These are phyloP conservation scores for Philopedon plagiatum DNA, from an alignment of 2,888 invertebrate species.

Conservation along the genomic window DNA sequence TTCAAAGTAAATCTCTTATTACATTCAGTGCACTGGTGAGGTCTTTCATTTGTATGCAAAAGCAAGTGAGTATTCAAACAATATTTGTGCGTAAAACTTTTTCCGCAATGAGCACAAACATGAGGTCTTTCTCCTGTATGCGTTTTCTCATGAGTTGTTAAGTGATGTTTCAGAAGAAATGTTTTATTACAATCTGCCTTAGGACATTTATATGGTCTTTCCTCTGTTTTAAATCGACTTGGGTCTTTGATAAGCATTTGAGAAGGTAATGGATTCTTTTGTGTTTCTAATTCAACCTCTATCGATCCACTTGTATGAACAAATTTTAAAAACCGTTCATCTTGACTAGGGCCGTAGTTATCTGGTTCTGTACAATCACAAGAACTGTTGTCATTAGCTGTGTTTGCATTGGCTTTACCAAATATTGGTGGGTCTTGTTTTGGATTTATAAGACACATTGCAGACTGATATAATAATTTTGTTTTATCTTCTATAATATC, in stretches of 20 bases:
- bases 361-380: conserved; percentile 34
- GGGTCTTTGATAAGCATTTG: conserved; percentile 35
- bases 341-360: conserved; percentile 8
- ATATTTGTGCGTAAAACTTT: conserved; percentile 86
- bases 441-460: conserved; percentile 44
- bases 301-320: conserved; percentile 31
- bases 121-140: conserved; percentile 87
- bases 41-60: conserved; percentile 85
- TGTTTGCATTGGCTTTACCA: conserved; percentile 1
- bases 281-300: conserved; percentile 34
- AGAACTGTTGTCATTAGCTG: background rate
- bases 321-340: conserved; percentile 40
- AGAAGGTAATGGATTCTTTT: conserved; percentile 32
- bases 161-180: conserved; percentile 86
- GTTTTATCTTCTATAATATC: conserved; percentile 29
- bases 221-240: conserved; percentile 44
- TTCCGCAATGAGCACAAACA: conserved; percentile 84
- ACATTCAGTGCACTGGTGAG: conserved; percentile 87
- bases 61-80: conserved; percentile 87
- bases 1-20: conserved; percentile 90
- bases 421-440: conserved; percentile 46
- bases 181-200: conserved; percentile 85
- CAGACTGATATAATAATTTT: conserved; percentile 41
- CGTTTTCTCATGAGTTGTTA: conserved; percentile 86
- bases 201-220: conserved; percentile 82